These are phyloP conservation scores for Actinemys pallida DNA, from an alignment of 2,113 vertebrate species.

Conservation along the genomic window DNA sequence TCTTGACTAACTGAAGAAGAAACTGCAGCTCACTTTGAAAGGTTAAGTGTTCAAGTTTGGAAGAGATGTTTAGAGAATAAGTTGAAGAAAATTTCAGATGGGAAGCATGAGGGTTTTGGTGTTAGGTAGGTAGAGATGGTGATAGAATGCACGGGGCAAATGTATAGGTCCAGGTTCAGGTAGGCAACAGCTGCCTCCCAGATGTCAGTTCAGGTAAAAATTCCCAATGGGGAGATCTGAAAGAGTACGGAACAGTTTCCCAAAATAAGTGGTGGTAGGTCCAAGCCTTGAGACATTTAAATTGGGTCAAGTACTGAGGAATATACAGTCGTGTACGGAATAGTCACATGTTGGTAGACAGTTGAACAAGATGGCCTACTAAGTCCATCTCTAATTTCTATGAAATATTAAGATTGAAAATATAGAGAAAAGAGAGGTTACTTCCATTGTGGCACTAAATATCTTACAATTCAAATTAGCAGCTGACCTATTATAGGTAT, in stretches of 20 bases:
- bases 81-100: too few species aligned
- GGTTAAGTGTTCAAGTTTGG: slow-evolving; percentile 25
- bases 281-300: background rate
- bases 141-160: background rate
- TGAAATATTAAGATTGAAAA: background rate
- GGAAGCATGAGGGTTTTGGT: background rate
- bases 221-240: accelerated
- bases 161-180: background rate
- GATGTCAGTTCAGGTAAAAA: background rate
- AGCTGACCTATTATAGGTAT: background rate
- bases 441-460: background rate
- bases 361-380: background rate
- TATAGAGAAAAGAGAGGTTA: background rate
- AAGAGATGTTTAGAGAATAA: slow-evolving; percentile 34
- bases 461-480: background rate
- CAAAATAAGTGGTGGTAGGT: background rate
- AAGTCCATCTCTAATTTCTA: background rate
- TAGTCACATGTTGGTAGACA: background rate
- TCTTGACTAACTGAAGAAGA: background rate
- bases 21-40: slow-evolving; percentile 22
- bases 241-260: background rate
- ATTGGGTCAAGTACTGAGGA: background rate
- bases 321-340: background rate
- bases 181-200: background rate
- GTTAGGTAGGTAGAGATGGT: background rate